Conservation (phyloP, 2,888 invertebrate genomes). For the Melieria crassipennis region DNA sequence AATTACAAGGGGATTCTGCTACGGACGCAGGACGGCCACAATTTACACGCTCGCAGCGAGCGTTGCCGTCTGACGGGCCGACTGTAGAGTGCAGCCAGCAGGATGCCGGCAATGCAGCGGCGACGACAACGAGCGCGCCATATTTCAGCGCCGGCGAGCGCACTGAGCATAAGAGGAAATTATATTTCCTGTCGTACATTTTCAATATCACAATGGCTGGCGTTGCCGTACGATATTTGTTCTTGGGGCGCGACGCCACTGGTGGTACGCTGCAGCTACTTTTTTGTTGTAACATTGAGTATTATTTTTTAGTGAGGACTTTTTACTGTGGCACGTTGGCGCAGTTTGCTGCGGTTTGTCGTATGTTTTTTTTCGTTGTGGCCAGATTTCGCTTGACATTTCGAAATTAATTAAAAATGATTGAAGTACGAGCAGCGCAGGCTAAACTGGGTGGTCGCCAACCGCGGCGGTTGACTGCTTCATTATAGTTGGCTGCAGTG, state of each 20-base stretch:
- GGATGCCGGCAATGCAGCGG: not conserved
- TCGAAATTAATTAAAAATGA: conserved; percentile 29
- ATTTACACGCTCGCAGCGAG: not conserved
- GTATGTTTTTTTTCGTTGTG: too few relatives aligned
- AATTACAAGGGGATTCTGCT: conserved; percentile 24
- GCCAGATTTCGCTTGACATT: conserved; percentile 13
- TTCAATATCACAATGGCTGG: conserved; percentile 10
- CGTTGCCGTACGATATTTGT: not conserved
- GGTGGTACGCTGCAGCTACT: not conserved
- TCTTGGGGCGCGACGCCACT: not conserved
- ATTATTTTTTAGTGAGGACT: not conserved
- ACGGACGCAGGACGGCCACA: not conserved
- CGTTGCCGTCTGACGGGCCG: not conserved
- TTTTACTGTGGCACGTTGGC: not conserved
- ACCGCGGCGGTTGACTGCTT: too few relatives aligned
- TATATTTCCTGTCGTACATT: conserved; percentile 31
- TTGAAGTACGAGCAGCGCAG: not conserved
- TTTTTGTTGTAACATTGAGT: not conserved
- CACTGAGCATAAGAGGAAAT: conserved; percentile 29
- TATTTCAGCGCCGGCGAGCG: not conserved
- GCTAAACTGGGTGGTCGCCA: too few relatives aligned
- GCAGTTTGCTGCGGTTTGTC: not conserved
- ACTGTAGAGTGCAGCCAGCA: not conserved
- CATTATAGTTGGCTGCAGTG: too few relatives aligned
- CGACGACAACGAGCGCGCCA: not conserved